Evolutionary conservation across 2,797 vertebrate species (phyloP), one percentile per base, ranked within the genome.

Genomic region (Sciaenops ocellatus): DNA sequence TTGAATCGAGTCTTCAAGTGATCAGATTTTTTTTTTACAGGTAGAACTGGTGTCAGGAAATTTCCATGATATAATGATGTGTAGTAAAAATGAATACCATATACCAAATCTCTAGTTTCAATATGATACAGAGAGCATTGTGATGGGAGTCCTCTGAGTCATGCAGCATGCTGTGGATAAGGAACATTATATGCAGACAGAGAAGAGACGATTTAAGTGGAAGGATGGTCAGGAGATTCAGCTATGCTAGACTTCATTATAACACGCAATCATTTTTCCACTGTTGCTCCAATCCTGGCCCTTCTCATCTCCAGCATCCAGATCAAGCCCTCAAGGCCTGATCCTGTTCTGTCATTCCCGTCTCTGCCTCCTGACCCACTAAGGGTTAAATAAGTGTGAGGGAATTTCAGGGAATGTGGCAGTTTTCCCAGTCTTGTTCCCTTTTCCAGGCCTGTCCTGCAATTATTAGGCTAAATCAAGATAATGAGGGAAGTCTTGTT

Each of bases 401-500:
- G 55, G 26, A 79, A 84, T 79, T 68, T 85, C 60, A 90, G 83
- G 74, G 75, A 71, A 79, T 63, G 82, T 89, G 87, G 81, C 85
- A 80, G 76, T 78, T 84, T 78, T 83, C 74, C 82, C 56, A 41
- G 64, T 77, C 41, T 44, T 38, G 20, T 72, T 84, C 77, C n/a
- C 24, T 42, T 79, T 89, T 62, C 74, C 72, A 65, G 67, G 28
- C 77, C 64, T 51, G 63, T 69, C 51, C 55, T 26, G 74, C 68
- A 86, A 71, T 80, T 76, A 87, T 86, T 67, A 79, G 77, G 56
- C 79, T 87, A 84, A 91, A 88, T 89, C 79, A 24, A 44, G 56
- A 48, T 82, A 85, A 87, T 52, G 64, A 84, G 60, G 20, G 60
- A 71, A 57, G 68, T 83, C 83, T 66, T 50, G 71, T 66, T 60